Conservation (phyloP, 2,888 invertebrate genomes). For the Orchestes rusci region DNA sequence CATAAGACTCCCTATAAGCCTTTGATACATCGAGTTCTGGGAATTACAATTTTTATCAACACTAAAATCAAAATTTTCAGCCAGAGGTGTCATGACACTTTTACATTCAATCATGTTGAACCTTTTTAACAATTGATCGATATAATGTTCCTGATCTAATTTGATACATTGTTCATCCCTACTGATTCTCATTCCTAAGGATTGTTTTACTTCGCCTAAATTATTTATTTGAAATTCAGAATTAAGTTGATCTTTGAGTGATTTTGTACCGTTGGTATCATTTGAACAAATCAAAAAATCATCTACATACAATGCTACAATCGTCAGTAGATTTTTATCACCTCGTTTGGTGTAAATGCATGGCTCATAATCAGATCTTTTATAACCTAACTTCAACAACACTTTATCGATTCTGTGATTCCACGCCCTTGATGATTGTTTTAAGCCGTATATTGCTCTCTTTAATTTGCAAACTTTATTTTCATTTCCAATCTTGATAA, state of each 20-base stretch:
- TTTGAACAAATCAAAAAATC: slow-evolving; percentile 29
- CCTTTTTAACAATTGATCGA: neutral
- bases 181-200: slow-evolving; percentile 15
- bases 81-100: too few relatives aligned
- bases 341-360: slow-evolving; percentile 22
- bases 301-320: slow-evolving; percentile 25
- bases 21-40: slow-evolving; percentile 14
- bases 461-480: slow-evolving; percentile 20
- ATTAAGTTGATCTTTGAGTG: slow-evolving; percentile 16
- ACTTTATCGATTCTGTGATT: slow-evolving; percentile 20
- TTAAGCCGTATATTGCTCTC: slow-evolving; percentile 27
- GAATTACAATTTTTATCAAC: too few relatives aligned
- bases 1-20: slow-evolving; percentile 16
- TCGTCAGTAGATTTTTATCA: slow-evolving; percentile 1
- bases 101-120: neutral
- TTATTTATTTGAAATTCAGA: slow-evolving; percentile 22
- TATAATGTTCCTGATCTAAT: neutral
- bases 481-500: slow-evolving; percentile 7
- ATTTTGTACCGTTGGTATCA: slow-evolving; percentile 14
- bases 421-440: slow-evolving; percentile 25
- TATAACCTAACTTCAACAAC: slow-evolving; percentile 18
- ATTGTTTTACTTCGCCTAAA: slow-evolving; percentile 18
- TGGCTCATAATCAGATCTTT: slow-evolving; percentile 23
- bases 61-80: neutral
- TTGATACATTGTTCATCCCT: slow-evolving; percentile 1